phyloP scores from a whole-genome alignment of 2,113 vertebrate genomes.

The Microcebus jonahi region DNA sequence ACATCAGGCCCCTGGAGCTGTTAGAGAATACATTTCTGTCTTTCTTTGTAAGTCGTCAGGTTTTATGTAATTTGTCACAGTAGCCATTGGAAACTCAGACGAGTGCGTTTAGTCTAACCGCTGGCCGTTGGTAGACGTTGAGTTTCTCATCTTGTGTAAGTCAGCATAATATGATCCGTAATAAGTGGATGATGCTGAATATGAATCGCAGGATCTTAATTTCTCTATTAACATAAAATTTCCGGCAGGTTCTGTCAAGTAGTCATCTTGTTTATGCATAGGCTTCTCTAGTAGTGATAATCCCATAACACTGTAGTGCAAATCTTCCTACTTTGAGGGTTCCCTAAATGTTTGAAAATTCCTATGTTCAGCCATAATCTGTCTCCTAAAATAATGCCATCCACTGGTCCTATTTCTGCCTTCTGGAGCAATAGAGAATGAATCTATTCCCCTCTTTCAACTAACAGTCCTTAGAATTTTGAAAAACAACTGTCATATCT shows the following conservation, averaged over 20 bases:
- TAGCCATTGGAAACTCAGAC: neutral
- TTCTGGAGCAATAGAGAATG: neutral
- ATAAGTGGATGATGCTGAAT: neutral
- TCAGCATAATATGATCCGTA: neutral
- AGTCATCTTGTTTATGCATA: neutral
- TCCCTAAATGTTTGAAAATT: neutral
- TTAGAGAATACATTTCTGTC: neutral
- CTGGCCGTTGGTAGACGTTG: neutral
- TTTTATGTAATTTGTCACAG: neutral
- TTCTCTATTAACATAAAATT: constrained; percentile 3
- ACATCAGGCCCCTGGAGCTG: neutral
- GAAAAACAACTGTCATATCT: neutral
- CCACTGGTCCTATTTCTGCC: neutral
- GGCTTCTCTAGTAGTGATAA: neutral
- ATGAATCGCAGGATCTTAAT: neutral
- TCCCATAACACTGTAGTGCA: neutral
- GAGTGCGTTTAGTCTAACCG: neutral
- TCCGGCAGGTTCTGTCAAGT: neutral
- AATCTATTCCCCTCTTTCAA: neutral
- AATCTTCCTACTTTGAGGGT: neutral
- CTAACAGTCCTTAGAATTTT: neutral
- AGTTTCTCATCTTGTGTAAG: neutral
- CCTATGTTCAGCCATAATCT: neutral
- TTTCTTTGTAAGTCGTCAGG: neutral
- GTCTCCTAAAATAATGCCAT: neutral